These are phyloP conservation scores for Ptychadena robeensis DNA, from an alignment of 2,797 vertebrate species.

Conservation along the genomic window DNA sequence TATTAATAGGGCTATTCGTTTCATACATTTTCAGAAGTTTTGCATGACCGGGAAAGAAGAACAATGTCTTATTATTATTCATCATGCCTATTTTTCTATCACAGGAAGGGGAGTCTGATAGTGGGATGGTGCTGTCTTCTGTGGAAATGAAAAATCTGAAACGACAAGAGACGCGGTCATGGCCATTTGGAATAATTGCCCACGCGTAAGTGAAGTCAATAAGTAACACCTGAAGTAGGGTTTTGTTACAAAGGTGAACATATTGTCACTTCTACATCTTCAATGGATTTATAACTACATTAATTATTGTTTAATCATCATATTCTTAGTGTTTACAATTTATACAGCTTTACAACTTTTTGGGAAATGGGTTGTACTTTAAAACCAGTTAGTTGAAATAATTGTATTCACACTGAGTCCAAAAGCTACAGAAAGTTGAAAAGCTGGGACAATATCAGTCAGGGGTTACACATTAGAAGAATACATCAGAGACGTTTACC, in stretches of 20 bases:
- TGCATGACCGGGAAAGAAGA: neutral
- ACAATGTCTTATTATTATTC: neutral
- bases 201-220: constrained; percentile 81
- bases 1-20: too few relatives aligned
- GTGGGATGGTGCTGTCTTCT: constrained; percentile 87
- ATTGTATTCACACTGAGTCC: constrained; percentile 43
- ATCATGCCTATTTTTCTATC: constrained; percentile 1
- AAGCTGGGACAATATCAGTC: constrained; percentile 63
- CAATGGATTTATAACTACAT: too few relatives aligned
- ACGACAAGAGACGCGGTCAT: constrained; percentile 82
- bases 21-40: too few relatives aligned
- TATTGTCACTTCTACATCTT: too few relatives aligned
- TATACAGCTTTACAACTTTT: neutral
- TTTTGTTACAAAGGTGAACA: neutral
- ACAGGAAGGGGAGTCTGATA: constrained; percentile 85
- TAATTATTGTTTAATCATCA: too few relatives aligned
- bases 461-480: constrained; percentile 59
- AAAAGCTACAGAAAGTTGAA: constrained; percentile 61
- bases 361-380: constrained; percentile 9
- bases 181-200: constrained; percentile 89
- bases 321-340: too few relatives aligned
- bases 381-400: constrained; percentile 54
- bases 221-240: neutral
- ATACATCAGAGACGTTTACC: constrained; percentile 70
- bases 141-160: constrained; percentile 86